These are phyloP conservation scores for Glaucomys volans DNA, from an alignment of 2,113 vertebrate genomes.

Conservation along the genomic window DNA sequence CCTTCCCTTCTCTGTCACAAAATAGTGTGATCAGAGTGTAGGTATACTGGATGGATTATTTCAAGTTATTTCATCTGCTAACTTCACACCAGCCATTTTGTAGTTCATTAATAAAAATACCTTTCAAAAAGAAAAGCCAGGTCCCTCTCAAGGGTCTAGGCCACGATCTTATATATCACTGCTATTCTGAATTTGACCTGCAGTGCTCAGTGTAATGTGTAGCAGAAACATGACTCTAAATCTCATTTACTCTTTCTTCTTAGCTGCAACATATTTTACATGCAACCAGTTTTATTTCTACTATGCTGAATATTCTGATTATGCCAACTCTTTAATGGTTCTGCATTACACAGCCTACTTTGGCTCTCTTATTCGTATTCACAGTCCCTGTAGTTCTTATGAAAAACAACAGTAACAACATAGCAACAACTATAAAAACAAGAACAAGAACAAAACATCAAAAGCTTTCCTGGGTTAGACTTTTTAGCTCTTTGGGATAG, in stretches of 20 bases:
- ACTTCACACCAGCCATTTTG: conserved; percentile 68
- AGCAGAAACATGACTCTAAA: not conserved
- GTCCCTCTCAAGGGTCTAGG: not conserved
- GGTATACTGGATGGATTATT: conserved; percentile 77
- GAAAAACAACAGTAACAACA: conserved; percentile 54
- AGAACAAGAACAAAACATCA: conserved; percentile 48
- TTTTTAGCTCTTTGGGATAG: conserved; percentile 77
- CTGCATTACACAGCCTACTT: conserved; percentile 3
- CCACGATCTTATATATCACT: not conserved
- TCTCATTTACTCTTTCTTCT: not conserved
- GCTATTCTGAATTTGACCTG: conserved; percentile 13
- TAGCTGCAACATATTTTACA: not conserved
- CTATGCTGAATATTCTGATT: conserved; percentile 28
- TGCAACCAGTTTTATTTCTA: conserved; percentile 6
- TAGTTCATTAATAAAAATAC: conserved; percentile 22
- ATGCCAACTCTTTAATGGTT: conserved; percentile 5
- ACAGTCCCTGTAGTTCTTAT: conserved; percentile 69
- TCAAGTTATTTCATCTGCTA: conserved; percentile 75
- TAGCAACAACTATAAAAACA: conserved; percentile 39
- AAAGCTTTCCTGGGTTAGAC: conserved; percentile 74
- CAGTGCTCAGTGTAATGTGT: not conserved
- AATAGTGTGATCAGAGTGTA: conserved; percentile 70
- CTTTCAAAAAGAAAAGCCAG: conserved; percentile 50
- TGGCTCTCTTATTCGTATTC: conserved; percentile 60
- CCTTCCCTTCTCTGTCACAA: conserved; percentile 72